A percentile compares a stretch with the other conserved stretches of the same genome.
phyloP scores from a whole-genome alignment of 2,797 vertebrate species.

The Scyliorhinus canicula region DNA sequence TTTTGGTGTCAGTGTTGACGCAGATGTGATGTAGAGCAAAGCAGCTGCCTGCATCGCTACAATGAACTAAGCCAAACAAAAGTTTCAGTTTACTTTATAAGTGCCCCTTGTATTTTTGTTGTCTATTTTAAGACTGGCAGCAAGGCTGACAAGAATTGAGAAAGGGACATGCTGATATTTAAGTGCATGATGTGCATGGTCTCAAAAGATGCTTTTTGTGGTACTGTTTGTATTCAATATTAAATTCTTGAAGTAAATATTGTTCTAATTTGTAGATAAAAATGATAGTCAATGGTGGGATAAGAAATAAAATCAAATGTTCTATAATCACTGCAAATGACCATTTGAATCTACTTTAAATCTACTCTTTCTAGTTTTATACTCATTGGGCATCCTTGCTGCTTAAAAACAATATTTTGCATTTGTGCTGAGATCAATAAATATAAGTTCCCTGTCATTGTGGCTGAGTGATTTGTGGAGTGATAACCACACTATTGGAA shows the following conservation, averaged over 20 bases:
- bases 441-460: not conserved
- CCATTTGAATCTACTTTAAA: not conserved
- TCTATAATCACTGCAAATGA: not conserved
- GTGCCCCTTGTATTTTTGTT: not conserved
- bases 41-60: conserved; percentile 19
- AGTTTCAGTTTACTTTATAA: not conserved
- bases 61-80: not conserved
- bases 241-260: not conserved
- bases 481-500: not conserved
- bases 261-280: not conserved
- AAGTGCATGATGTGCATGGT: not conserved
- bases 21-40: not conserved
- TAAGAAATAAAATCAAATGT: not conserved
- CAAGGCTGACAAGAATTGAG: conserved; percentile 41
- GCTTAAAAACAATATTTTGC: no score
- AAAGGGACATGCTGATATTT: conserved; percentile 45
- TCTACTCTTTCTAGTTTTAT: not conserved
- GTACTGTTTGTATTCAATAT: not conserved
- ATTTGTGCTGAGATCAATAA: conserved; percentile 5
- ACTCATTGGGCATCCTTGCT: not conserved
- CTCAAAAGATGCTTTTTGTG: not conserved
- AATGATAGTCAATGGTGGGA: not conserved
- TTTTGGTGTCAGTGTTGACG: not conserved
- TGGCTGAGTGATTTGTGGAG: not conserved
- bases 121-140: conserved; percentile 45